Percentiles rank a stretch among this genome's conserved stretches.
These are phyloP conservation scores for Tarsius wallacei DNA, from an alignment of 2,797 vertebrate genomes.

Conservation along the genomic window DNA sequence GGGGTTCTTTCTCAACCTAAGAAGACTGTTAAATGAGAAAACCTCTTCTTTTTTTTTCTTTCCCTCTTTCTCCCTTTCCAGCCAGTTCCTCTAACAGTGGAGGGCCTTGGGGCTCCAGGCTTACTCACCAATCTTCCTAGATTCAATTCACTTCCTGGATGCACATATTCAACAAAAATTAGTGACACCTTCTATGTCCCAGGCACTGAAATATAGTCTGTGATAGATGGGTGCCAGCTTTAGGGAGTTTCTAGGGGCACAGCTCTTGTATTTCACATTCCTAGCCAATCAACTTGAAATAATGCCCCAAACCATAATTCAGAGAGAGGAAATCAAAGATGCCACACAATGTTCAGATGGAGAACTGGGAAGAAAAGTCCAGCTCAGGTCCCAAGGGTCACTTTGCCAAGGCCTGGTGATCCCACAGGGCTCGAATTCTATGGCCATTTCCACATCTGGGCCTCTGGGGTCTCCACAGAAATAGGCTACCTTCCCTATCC, in stretches of 20 bases:
- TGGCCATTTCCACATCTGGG: not conserved
- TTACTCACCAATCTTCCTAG: not conserved
- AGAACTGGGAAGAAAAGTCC: constrained; percentile 21
- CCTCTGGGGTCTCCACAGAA: not conserved
- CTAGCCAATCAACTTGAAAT: constrained; percentile 36
- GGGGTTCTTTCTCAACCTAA: not conserved
- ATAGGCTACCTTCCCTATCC: not conserved
- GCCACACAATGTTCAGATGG: not conserved
- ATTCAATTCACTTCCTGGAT: not conserved
- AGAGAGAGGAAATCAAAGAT: constrained; percentile 39
- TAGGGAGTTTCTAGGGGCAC: not conserved
- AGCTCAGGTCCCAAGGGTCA: not conserved
- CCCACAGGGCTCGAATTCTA: not conserved
- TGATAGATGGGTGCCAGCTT: not conserved
- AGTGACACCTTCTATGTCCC: not conserved
- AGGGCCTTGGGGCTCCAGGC: not conserved
- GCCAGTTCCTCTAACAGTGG: not conserved
- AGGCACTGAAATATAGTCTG: not conserved
- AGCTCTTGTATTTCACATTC: not conserved
- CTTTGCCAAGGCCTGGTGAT: not conserved
- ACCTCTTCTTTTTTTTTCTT: not conserved
- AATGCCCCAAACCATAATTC: not conserved
- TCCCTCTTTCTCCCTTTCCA: not conserved
- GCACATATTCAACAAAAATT: not conserved
- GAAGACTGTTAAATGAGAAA: constrained; percentile 17